Conservation (phyloP, 1,140 invertebrate species). For the Drosophila athabasca region DNA sequence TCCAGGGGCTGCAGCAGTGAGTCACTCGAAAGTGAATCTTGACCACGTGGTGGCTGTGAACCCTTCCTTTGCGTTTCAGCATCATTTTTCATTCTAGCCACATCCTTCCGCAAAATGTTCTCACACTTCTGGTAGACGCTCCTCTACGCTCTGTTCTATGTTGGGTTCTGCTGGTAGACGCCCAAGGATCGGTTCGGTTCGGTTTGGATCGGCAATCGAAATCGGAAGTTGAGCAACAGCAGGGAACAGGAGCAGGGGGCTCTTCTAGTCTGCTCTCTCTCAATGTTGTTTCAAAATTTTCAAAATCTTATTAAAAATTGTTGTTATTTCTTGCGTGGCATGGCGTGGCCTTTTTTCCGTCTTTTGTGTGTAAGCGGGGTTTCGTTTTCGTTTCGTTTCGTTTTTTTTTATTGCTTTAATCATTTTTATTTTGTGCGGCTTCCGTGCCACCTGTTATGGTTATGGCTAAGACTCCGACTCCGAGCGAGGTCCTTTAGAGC, state of each 20-base stretch:
- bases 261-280: slow-evolving; percentile 4
- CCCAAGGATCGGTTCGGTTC: slow-evolving; percentile 28
- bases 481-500: slow-evolving; percentile 54
- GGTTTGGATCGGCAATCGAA: slow-evolving; percentile 3
- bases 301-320: slow-evolving; percentile 81
- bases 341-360: slow-evolving; percentile 49
- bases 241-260: slow-evolving; percentile 22
- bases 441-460: slow-evolving; percentile 80
- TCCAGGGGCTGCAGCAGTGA: slow-evolving; percentile 19
- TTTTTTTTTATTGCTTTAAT: slow-evolving; percentile 77
- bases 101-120: slow-evolving; percentile 82
- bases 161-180: slow-evolving; percentile 50
- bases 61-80: slow-evolving; percentile 44
- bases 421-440: slow-evolving; percentile 83
- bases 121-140: slow-evolving; percentile 61
- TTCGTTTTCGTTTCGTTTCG: slow-evolving; percentile 55
- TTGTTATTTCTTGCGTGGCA: slow-evolving; percentile 54
- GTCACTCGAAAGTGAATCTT: slow-evolving; percentile 75
- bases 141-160: too few species aligned
- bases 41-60: slow-evolving; percentile 58
- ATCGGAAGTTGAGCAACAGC: slow-evolving; percentile 65
- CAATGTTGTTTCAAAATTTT: slow-evolving; percentile 57
- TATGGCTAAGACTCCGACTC: slow-evolving; percentile 27
- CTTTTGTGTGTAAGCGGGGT: slow-evolving; percentile 26
- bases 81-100: slow-evolving; percentile 71